phyloP scores from a whole-genome alignment of 2,113 vertebrate genomes.

The Orthonyx spaldingii region DNA sequence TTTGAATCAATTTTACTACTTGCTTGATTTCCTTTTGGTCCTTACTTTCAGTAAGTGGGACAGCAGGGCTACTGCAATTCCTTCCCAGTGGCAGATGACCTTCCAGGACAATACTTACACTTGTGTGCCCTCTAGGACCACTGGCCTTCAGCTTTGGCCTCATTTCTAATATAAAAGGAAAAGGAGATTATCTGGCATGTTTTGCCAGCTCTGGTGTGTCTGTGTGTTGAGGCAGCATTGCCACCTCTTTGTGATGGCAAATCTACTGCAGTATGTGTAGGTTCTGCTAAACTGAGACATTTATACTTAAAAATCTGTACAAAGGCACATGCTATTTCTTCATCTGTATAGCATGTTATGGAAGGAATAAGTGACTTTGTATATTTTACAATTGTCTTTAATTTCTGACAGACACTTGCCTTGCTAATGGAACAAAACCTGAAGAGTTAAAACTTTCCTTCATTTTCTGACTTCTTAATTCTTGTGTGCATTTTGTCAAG shows the following conservation, averaged over 20 bases:
- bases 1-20: neutral
- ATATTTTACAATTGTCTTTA: neutral
- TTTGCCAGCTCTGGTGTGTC: neutral
- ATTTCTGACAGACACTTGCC: neutral
- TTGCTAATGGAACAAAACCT: neutral
- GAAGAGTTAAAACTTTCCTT: neutral
- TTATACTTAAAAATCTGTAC: neutral
- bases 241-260: neutral
- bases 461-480: neutral
- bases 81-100: neutral
- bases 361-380: neutral
- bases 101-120: neutral
- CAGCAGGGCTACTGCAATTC: neutral
- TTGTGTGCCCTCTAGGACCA: neutral
- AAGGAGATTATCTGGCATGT: fast-evolving
- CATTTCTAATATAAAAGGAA: neutral
- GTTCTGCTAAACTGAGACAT: neutral
- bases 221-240: neutral
- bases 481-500: neutral
- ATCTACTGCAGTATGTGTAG: neutral
- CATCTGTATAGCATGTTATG: neutral
- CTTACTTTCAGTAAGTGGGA: neutral
- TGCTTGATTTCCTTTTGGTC: neutral
- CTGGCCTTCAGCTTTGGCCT: neutral
- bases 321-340: neutral